Evolutionary conservation across 2,888 invertebrate species (phyloP), one percentile per base, ranked within the genome.

Genomic region (Andrena marginata): DNA sequence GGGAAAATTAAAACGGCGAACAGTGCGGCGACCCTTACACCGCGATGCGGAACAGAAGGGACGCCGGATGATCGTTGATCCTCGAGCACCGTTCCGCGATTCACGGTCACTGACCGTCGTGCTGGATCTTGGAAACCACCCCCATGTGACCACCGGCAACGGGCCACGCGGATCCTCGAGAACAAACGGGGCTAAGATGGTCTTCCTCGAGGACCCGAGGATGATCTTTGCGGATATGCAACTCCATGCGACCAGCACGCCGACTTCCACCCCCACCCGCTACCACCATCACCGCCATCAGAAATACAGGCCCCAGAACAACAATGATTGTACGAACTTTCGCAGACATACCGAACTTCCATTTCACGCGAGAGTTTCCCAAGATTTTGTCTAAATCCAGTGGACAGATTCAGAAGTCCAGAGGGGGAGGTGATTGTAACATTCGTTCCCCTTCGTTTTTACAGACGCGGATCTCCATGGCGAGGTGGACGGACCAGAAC

Each of bases 381-480:
- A 16, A n/a, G 3, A 26, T 42, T 16, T 16, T 16, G 16, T 16
- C 42, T 42, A 16, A 42, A 16, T 16, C 16, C 16, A 16, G 16
- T 42, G 42, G 42, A 16, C 5, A 16, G 42, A 42, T 42, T 16
- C 16, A 42, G 42, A 5, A 42, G 5, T 42, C 42, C 16, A 16
- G 42, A 16, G 16, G 16, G 16, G 16, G 7, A 20, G 6, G 13
- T 59, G 23, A 35, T 42, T 20, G 23, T 26, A 20, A 13, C 13
- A 13, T 70, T 49, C 10, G 29, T 56, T 20, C 54, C 54, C 8
- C 26, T 7, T 8, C 42, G 78, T 85, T 78, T 26, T 95, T 95
- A 0, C 94, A 96, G 96, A 96, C 94, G 95, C 95, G 82, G 96
- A 96, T 90, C 94, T 95, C 75, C 96, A 96, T 89, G 96, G 95